Conservation (phyloP, 2,113 vertebrate species). For the Orcinus orca region DNA sequence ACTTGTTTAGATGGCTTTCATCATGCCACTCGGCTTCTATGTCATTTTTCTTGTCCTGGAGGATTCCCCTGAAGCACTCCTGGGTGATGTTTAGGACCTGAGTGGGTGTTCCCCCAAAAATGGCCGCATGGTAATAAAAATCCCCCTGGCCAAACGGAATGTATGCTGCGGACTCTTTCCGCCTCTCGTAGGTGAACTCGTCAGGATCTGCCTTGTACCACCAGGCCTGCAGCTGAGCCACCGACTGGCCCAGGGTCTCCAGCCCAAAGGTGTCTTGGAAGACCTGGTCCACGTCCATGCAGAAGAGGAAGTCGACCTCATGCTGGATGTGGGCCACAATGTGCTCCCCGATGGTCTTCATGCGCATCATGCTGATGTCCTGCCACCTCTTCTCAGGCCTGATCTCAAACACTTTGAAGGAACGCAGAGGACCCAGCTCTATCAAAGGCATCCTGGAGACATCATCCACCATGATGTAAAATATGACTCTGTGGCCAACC, state of each 20-base stretch:
- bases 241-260: conserved; percentile 73
- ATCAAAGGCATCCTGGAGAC: conserved; percentile 65
- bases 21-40: conserved; percentile 81
- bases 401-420: conserved; percentile 68
- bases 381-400: conserved; percentile 75
- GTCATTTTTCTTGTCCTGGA: conserved; percentile 72
- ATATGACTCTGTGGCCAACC: conserved; percentile 78
- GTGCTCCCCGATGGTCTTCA: conserved; percentile 78
- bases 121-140: conserved; percentile 78
- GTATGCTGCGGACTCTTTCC: conserved; percentile 66
- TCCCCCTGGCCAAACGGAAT: conserved; percentile 75
- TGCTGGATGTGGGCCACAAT: conserved; percentile 58
- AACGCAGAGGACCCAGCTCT: conserved; percentile 61
- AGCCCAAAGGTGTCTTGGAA: conserved; percentile 74
- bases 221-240: conserved; percentile 80
- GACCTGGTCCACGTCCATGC: conserved; percentile 80
- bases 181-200: conserved; percentile 75
- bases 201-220: conserved; percentile 58
- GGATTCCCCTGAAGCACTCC: conserved; percentile 74
- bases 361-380: conserved; percentile 80
- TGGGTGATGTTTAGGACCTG: conserved; percentile 74
- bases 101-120: conserved; percentile 77
- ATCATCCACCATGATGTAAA: conserved; percentile 79
- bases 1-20: conserved; percentile 82
- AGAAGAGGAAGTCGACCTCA: conserved; percentile 80